A percentile compares a stretch with the other conserved stretches of the same genome.
These are phyloP conservation scores for Chrysotoxum bicinctum DNA, from an alignment of 2,888 invertebrate species.

Conservation along the genomic window DNA sequence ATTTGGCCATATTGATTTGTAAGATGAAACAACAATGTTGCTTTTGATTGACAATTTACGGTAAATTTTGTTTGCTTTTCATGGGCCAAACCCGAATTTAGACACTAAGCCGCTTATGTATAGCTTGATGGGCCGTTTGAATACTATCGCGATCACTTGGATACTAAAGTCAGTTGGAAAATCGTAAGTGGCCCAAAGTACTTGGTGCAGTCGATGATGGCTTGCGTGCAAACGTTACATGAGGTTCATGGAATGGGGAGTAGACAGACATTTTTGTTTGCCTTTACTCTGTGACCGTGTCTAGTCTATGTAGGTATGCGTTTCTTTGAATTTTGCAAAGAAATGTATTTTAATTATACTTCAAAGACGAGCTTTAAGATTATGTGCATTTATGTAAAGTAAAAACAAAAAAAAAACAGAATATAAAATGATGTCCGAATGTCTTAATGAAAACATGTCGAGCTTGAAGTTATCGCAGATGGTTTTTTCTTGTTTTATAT, in stretches of 20 bases:
- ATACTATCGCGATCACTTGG: slow-evolving; percentile 65
- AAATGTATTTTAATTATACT: background rate
- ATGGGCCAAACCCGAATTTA: slow-evolving; percentile 59
- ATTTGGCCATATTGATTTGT: slow-evolving; percentile 55
- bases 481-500: too few relatives aligned
- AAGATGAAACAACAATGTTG: background rate
- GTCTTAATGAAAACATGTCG: too few relatives aligned
- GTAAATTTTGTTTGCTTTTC: slow-evolving; percentile 10
- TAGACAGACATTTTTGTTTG: slow-evolving; percentile 3
- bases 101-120: slow-evolving; percentile 20
- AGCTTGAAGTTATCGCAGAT: too few relatives aligned
- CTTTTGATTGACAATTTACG: background rate
- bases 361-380: slow-evolving; percentile 10
- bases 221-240: slow-evolving; percentile 22
- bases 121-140: slow-evolving; percentile 56
- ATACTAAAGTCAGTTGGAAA: slow-evolving; percentile 56
- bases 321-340: slow-evolving; percentile 32
- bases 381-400: too few relatives aligned
- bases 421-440: too few relatives aligned
- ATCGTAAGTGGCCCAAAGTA: slow-evolving; percentile 46
- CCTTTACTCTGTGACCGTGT: background rate
- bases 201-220: slow-evolving; percentile 13
- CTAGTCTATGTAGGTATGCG: background rate
- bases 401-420: too few relatives aligned
- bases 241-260: slow-evolving; percentile 22